Evolutionary conservation across 2,888 invertebrate genomes (phyloP).

Genomic region (Fabriciana adippe): DNA sequence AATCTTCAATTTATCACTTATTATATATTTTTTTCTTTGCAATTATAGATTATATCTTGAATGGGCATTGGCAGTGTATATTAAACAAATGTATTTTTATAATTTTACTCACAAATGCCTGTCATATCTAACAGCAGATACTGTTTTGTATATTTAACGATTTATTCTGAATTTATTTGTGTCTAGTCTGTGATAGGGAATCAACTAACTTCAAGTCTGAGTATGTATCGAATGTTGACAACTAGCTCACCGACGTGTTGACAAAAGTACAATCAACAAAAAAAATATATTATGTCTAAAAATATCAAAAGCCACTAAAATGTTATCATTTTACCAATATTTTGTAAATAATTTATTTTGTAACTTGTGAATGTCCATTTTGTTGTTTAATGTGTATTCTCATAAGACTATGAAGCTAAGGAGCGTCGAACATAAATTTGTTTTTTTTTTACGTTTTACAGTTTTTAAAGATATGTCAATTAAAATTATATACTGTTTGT

Average conservation of each 20-base stretch:
- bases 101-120: constrained; percentile 23
- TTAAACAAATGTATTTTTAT: background rate
- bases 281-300: background rate
- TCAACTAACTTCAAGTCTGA: constrained; percentile 38
- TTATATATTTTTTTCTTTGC: too few relatives aligned
- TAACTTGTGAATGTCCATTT: background rate
- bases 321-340: too few relatives aligned
- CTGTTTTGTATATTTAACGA: constrained; percentile 27
- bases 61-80: too few relatives aligned
- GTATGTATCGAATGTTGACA: constrained; percentile 28
- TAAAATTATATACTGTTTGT: background rate
- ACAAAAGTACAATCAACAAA: background rate
- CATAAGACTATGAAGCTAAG: background rate
- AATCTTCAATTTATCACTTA: background rate
- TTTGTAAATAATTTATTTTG: too few relatives aligned
- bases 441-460: background rate
- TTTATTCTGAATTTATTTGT: constrained; percentile 43
- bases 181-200: constrained; percentile 74
- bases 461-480: constrained; percentile 1
- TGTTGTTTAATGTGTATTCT: background rate
- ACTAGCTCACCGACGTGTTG: constrained; percentile 24
- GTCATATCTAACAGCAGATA: constrained; percentile 16
- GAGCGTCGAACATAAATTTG: too few relatives aligned
- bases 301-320: too few relatives aligned
- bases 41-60: too few relatives aligned